Percentiles rank a stretch among this genome's conserved stretches.
These are phyloP conservation scores for Patiria pectinifera DNA, from an alignment of 53 echinoderm and acorn worm genomes.

Conservation along the genomic window DNA sequence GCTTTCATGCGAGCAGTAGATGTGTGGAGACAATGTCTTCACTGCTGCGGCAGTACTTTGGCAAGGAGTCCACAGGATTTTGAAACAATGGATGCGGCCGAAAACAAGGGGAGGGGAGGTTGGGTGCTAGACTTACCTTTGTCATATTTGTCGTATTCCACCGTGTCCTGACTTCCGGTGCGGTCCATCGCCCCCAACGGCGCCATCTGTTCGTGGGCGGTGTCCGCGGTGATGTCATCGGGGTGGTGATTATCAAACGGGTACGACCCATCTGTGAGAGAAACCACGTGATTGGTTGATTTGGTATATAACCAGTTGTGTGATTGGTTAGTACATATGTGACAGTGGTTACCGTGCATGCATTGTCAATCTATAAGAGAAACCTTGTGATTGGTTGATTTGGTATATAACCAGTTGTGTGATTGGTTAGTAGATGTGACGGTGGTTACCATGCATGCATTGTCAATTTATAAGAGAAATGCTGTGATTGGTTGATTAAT, in stretches of 20 bases:
- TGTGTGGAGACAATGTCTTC: too few relatives aligned
- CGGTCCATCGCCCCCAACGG: constrained; percentile 51
- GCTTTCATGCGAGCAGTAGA: too few relatives aligned
- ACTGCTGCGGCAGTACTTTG: too few relatives aligned
- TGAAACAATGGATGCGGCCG: not conserved
- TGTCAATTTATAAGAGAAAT: not conserved
- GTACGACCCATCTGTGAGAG: constrained; percentile 2
- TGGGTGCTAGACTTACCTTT: constrained; percentile 38
- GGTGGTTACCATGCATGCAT: not conserved
- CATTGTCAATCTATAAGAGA: not conserved
- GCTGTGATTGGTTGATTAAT: not conserved
- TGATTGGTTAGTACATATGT: not conserved
- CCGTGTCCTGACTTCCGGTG: constrained; percentile 62
- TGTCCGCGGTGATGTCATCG: constrained; percentile 48
- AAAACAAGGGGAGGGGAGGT: not conserved
- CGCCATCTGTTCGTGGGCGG: constrained; percentile 56
- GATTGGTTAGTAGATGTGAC: not conserved
- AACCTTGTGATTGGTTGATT: not conserved
- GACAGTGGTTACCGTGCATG: not conserved
- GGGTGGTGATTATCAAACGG: constrained; percentile 37
- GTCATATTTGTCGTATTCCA: constrained; percentile 55
- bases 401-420: too few relatives aligned
- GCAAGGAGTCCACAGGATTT: too few relatives aligned
- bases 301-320: not conserved
- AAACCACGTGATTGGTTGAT: constrained; percentile 20